Conservation (phyloP, 2,113 vertebrate species). For the Thunnus thynnus region DNA sequence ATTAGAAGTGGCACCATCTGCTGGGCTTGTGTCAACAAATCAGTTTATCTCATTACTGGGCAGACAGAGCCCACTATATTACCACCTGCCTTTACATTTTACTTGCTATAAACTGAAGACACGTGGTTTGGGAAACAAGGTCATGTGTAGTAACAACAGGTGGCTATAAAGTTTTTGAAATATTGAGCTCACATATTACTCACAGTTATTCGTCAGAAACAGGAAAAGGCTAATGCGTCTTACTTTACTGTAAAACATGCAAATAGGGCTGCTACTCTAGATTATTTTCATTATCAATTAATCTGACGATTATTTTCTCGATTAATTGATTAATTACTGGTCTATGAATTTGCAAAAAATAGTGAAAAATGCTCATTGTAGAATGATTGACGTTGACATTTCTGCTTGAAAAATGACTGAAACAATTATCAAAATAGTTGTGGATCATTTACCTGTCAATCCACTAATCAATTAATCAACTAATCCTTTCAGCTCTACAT, state of each 20-base stretch:
- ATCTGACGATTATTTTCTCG: not conserved
- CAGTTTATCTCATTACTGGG: conserved; percentile 35
- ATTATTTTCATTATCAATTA: not conserved
- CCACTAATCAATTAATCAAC: no score
- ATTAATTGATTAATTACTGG: not conserved
- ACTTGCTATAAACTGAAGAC: not conserved
- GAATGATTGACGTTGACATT: no score
- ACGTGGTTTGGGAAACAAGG: conserved; percentile 7
- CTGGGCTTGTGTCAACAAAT: conserved; percentile 67
- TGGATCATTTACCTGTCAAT: no score
- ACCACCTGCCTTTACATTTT: conserved; percentile 13
- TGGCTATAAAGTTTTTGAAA: conserved; percentile 1
- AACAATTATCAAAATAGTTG: no score
- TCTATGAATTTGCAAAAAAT: no score
- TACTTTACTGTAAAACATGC: not conserved
- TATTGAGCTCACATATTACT: not conserved
- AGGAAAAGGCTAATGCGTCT: not conserved
- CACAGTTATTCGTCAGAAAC: not conserved
- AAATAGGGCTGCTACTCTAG: not conserved
- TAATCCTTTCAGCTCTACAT: no score
- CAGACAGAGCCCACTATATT: conserved; percentile 19
- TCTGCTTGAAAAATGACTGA: no score
- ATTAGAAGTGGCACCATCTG: conserved; percentile 74
- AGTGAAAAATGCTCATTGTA: no score
- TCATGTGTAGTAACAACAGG: not conserved